Conservation (phyloP, 2,113 vertebrate genomes). For the Pelusios castaneus region DNA sequence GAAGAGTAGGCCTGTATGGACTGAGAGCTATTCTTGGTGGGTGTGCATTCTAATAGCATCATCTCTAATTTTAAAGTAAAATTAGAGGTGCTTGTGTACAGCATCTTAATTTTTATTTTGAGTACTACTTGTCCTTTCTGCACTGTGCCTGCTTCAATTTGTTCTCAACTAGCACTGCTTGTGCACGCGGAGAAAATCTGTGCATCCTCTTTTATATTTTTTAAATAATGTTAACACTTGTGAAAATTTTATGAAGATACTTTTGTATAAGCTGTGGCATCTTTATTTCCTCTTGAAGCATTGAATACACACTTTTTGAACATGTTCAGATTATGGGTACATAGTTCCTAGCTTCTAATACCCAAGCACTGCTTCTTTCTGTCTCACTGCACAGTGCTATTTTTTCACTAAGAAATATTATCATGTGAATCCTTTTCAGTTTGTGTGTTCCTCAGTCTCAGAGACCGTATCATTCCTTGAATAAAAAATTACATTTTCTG, state of each 20-base stretch:
- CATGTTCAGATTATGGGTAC: slow-evolving; percentile 80
- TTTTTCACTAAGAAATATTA: slow-evolving; percentile 70
- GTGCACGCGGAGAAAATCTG: slow-evolving; percentile 89
- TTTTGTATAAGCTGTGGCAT: slow-evolving; percentile 92
- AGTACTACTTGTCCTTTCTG: slow-evolving; percentile 71
- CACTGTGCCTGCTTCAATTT: slow-evolving; percentile 89
- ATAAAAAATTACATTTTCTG: slow-evolving; percentile 57
- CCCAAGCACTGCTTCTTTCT: slow-evolving; percentile 74
- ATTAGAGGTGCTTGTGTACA: slow-evolving; percentile 71
- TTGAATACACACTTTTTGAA: slow-evolving; percentile 84
- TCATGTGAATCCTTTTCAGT: slow-evolving; percentile 76
- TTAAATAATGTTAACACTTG: slow-evolving; percentile 92
- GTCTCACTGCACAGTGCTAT: slow-evolving; percentile 74
- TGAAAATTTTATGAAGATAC: slow-evolving; percentile 92
- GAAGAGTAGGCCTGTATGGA: slow-evolving; percentile 71
- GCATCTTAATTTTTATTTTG: slow-evolving; percentile 75
- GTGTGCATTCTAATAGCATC: slow-evolving; percentile 72
- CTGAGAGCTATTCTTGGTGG: slow-evolving; percentile 58
- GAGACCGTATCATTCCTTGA: slow-evolving; percentile 73
- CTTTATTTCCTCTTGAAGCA: slow-evolving; percentile 84
- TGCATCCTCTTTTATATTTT: slow-evolving; percentile 91
- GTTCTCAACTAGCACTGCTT: slow-evolving; percentile 93
- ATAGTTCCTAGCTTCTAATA: slow-evolving; percentile 76
- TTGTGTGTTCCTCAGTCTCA: slow-evolving; percentile 73
- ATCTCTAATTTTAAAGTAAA: slow-evolving; percentile 69